These are phyloP conservation scores for Dipodomys ordii DNA, from an alignment of 2,113 vertebrate species.

Conservation along the genomic window DNA sequence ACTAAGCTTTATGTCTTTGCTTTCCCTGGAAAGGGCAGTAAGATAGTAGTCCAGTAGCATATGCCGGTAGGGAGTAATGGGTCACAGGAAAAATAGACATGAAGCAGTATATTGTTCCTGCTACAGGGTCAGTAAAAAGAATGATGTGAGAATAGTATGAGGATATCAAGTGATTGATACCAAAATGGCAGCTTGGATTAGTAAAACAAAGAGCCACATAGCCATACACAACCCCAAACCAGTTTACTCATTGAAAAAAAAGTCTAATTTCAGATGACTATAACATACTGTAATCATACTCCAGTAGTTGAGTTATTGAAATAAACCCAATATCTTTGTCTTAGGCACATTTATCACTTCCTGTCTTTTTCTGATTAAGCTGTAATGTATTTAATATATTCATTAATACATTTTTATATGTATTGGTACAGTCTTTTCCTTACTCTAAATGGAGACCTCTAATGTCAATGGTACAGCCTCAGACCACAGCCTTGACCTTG, in stretches of 20 bases:
- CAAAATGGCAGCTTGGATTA: background rate
- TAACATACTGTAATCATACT: no score
- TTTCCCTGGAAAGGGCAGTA: background rate
- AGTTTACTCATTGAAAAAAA: background rate
- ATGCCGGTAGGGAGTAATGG: no score
- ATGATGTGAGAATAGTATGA: background rate
- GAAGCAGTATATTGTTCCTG: no score
- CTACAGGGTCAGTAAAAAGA: background rate
- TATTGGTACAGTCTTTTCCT: background rate
- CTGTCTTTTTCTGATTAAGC: background rate
- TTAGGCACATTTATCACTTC: background rate
- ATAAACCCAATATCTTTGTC: background rate
- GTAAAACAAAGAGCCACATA: background rate
- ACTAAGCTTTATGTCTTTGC: background rate
- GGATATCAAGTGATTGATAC: background rate
- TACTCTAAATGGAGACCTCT: background rate
- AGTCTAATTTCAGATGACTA: no score
- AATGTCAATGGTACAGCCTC: background rate
- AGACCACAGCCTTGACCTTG: background rate
- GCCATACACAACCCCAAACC: background rate
- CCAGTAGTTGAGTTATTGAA: background rate
- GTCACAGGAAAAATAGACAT: background rate
- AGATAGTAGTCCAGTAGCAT: background rate
- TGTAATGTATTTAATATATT: background rate
- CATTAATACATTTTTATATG: background rate